Conservation (phyloP, 2,113 vertebrate species). For the Stegastes partitus region DNA sequence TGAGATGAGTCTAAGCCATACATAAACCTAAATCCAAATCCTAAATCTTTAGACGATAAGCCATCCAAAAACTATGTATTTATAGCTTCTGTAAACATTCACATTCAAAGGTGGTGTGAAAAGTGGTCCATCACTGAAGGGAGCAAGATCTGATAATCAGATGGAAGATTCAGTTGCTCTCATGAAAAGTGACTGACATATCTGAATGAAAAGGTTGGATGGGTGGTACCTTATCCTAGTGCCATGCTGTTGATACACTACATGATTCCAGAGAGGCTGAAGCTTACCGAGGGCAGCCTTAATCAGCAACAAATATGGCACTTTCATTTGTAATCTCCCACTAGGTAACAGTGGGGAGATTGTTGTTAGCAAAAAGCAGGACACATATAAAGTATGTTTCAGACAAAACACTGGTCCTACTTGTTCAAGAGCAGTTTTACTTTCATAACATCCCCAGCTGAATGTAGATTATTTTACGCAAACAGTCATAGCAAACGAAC, state of each 20-base stretch:
- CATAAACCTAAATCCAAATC: not conserved
- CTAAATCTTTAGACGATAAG: not conserved
- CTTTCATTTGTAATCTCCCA: conserved; percentile 48
- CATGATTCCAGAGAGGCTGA: conserved; percentile 5
- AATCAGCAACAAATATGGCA: conserved; percentile 53
- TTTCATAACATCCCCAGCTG: conserved; percentile 35
- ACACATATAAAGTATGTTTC: conserved; percentile 49
- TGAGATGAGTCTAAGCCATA: not conserved
- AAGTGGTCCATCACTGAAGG: not conserved
- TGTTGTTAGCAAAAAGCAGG: conserved; percentile 32
- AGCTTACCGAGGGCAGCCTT: conserved; percentile 26
- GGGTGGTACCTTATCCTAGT: not conserved
- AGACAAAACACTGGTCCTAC: conserved; percentile 19
- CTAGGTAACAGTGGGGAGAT: conserved; percentile 54
- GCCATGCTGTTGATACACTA: conserved; percentile 4
- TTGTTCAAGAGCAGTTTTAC: conserved; percentile 1
- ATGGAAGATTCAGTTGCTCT: not conserved
- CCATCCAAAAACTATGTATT: no score
- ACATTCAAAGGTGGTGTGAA: no score
- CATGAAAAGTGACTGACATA: no score
- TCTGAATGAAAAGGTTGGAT: not conserved
- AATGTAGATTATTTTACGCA: conserved; percentile 9
- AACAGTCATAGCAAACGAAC: not conserved
- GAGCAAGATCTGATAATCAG: not conserved
- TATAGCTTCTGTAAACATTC: no score